Conservation (phyloP, 2,797 vertebrate genomes). For the Anguilla anguilla region DNA sequence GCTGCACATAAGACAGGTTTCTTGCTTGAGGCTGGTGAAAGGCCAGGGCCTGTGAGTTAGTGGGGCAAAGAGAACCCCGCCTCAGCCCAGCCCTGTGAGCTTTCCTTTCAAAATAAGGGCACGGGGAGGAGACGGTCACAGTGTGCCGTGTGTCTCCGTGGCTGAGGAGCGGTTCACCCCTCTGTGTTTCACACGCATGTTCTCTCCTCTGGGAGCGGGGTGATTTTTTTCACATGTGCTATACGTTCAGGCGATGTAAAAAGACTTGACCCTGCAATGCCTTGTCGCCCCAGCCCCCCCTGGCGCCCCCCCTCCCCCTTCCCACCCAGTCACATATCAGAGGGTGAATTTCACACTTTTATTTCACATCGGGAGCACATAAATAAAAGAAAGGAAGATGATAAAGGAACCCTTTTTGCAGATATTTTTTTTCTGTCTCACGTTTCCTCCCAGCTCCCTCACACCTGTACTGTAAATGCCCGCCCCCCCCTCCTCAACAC, state of each 20-base stretch:
- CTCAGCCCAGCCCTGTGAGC: conserved; percentile 23
- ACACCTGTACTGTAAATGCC: conserved; percentile 26
- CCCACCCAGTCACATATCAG: conserved; percentile 75
- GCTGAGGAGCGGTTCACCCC: background rate
- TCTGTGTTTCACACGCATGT: background rate
- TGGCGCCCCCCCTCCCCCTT: conserved; percentile 68
- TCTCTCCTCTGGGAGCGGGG: background rate
- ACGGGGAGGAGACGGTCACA: no score
- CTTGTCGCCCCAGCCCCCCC: conserved; percentile 43
- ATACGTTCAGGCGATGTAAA: conserved; percentile 10
- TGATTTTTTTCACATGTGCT: background rate
- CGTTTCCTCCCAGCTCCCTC: background rate
- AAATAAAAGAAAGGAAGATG: conserved; percentile 69
- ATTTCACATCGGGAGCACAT: conserved; percentile 33
- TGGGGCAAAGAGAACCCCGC: background rate
- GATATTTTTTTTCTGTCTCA: background rate
- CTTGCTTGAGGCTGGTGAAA: background rate
- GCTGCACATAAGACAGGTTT: background rate
- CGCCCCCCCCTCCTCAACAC: conserved; percentile 13
- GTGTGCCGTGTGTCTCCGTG: background rate
- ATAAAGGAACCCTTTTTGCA: conserved; percentile 60
- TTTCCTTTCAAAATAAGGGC: conserved; percentile 46
- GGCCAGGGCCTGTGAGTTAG: background rate
- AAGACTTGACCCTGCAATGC: conserved; percentile 23
- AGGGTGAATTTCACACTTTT: conserved; percentile 76